phyloP scores from a whole-genome alignment of 2,888 invertebrate species.

The Boloria euphrosyne region DNA sequence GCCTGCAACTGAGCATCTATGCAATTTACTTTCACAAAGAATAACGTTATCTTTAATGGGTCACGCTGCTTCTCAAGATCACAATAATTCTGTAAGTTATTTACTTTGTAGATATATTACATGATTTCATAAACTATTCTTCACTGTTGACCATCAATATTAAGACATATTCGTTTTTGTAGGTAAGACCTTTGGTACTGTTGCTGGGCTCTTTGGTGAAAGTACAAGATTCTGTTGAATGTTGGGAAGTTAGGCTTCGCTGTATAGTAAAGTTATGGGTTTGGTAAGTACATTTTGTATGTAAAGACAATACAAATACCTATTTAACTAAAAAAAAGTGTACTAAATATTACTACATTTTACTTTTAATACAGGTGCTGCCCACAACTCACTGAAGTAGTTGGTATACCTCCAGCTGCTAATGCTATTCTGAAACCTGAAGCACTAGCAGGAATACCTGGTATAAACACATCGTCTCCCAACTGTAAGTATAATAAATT shows the following conservation, averaged over 20 bases:
- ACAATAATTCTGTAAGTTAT: constrained; percentile 72
- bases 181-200: constrained; percentile 94
- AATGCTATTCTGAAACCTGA: constrained; percentile 67
- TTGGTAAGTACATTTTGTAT: constrained; percentile 57
- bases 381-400: constrained; percentile 75
- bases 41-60: constrained; percentile 91
- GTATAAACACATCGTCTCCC: constrained; percentile 71
- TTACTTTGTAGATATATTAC: neutral
- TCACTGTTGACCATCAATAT: neutral
- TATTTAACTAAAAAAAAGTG: neutral
- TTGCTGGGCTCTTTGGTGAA: constrained; percentile 93
- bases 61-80: constrained; percentile 85
- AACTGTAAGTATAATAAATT: constrained; percentile 73
- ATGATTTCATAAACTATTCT: neutral
- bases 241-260: constrained; percentile 96
- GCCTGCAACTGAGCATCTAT: constrained; percentile 91
- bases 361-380: constrained; percentile 63
- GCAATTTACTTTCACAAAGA: constrained; percentile 90
- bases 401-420: constrained; percentile 72
- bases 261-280: constrained; percentile 93
- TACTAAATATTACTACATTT: neutral
- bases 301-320: neutral
- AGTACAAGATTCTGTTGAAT: constrained; percentile 91
- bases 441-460: constrained; percentile 66
- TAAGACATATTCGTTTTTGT: constrained; percentile 28